Conservation (phyloP, 2,888 invertebrate genomes). For the Coremacera marginata region DNA sequence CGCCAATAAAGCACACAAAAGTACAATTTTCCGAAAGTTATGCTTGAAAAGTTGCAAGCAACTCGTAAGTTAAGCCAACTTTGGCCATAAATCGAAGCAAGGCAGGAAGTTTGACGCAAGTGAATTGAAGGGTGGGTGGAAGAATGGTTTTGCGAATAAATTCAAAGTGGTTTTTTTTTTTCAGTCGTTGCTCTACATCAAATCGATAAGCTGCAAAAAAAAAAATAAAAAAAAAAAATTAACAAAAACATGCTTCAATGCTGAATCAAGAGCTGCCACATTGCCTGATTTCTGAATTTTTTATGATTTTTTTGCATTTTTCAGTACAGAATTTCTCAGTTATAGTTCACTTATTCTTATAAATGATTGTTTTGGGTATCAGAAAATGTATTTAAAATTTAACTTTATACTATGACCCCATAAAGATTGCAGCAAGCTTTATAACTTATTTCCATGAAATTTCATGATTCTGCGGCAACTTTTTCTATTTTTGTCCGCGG, state of each 20-base stretch:
- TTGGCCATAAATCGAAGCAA: slow-evolving; percentile 16
- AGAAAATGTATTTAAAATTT: too few relatives aligned
- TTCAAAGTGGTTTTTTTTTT: background rate
- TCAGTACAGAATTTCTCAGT: too few relatives aligned
- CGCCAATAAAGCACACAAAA: background rate
- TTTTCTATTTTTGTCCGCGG: too few relatives aligned
- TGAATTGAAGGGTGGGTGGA: background rate
- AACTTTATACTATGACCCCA: too few relatives aligned
- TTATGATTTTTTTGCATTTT: too few relatives aligned
- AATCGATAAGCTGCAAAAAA: background rate
- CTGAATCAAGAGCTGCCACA: slow-evolving; percentile 1
- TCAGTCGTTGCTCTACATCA: background rate
- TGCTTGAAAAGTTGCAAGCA: slow-evolving; percentile 7
- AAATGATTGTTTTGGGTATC: too few relatives aligned
- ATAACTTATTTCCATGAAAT: too few relatives aligned
- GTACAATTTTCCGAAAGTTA: background rate
- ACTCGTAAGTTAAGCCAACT: background rate
- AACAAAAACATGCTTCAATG: too few relatives aligned
- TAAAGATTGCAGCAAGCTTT: too few relatives aligned
- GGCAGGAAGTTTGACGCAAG: background rate
- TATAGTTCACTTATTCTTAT: too few relatives aligned
- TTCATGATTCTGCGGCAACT: too few relatives aligned
- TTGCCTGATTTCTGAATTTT: background rate
- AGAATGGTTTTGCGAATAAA: background rate
- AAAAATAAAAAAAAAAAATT: too few relatives aligned